Base-by-base conservation (phyloP, 2,113 vertebrate genomes). In the Gasterosteus aculeatus region DNA sequence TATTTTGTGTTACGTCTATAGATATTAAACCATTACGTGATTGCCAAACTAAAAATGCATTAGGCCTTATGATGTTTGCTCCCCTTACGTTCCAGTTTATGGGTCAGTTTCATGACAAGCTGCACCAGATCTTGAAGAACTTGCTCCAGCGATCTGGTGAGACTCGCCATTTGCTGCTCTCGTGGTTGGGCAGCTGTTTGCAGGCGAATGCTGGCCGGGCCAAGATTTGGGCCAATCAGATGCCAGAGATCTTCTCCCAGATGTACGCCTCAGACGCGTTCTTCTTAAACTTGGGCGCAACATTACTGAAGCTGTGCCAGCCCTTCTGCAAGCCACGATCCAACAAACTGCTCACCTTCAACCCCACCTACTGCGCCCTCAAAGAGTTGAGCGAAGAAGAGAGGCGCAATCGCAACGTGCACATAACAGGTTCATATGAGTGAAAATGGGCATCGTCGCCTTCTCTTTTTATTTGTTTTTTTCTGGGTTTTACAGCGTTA, bases 161-260 rank as follows among this genome's bases (percentile, higher is more conserved):
- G 85, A 98, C 96, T 0, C 97, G 97, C 56, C 97, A 99, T 93
- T 88, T 95, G 87, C 94, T 98, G 87, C 95, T 99, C 38, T 95
- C 96, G 33, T 99, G 98, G 98, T 89, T 99, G 75, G 98, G 98
- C 62, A 95, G 94, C 92, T 99, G 98, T 89, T 93, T 99, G 72
- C 96, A 98, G 1, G 96, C 97, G 0, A 99, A 99, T 0, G 93
- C 95, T 0, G 98, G 98, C 39, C 95, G 98, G 80, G 93, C 96
- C 78, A 99, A 99, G 91, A 99, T 99, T 31, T 99, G 98, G 98
- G 97, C 98, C 67, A 99, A 97, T 89, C 98, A 99, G 94, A 98
- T 99, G 96, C 98, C 98, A 0, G 98, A 98, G 92, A 96, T 99
- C 87, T 98, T 98, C 93, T 95, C 97, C 89, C 98, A 99, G 93